Evolutionary conservation across 2,888 invertebrate species (phyloP), one percentile per base, ranked within the genome.

Genomic region (Zaprionus bogoriensis): DNA sequence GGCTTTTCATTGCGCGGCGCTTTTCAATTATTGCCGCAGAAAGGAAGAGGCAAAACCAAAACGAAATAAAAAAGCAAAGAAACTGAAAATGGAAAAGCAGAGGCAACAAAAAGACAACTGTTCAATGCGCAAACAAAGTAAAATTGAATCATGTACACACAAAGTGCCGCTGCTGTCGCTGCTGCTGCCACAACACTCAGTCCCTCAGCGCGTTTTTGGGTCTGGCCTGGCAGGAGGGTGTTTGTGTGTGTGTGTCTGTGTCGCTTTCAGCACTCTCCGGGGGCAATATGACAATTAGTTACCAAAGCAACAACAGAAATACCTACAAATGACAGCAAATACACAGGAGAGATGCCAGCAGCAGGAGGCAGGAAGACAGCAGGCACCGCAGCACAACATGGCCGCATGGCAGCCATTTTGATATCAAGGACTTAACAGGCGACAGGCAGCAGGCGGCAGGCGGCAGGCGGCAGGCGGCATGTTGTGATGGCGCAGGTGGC

Each of bases 231-330:
- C 10, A 9, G 17, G 4, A 36, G 39, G 32, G 4, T 5, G 10
- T 32, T 10, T 52, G 41, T 3, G 3, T 66, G 17, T 46, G 12
- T 64, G 54, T 44, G 23, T 36, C 25, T 74, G 78, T 74, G 79
- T 52, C 65, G 80, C 75, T 65, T 59, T 61, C 72, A 60, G 63
- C 71, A 60, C 68, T 76, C 69, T 80, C 80, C 63, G 66, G 75
- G 84, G 78, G 78, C 78, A 76, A 78, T 76, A 81, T 79, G 85
- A 82, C 82, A 82, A 82, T 82, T 82, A 84, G 82, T 82, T 82
- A 72, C 82, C 82, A 82, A 74, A 77, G 82, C 85, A 82, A 84
- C 82, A 84, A 77, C 85, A 81, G 82, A 72, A 83, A 80, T 84
- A 76, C 84, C 85, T 79, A 82, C 82, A 79, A 82, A 79, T 78